Base-by-base conservation (phyloP, 2,113 vertebrate species). In the Dasypus novemcinctus region DNA sequence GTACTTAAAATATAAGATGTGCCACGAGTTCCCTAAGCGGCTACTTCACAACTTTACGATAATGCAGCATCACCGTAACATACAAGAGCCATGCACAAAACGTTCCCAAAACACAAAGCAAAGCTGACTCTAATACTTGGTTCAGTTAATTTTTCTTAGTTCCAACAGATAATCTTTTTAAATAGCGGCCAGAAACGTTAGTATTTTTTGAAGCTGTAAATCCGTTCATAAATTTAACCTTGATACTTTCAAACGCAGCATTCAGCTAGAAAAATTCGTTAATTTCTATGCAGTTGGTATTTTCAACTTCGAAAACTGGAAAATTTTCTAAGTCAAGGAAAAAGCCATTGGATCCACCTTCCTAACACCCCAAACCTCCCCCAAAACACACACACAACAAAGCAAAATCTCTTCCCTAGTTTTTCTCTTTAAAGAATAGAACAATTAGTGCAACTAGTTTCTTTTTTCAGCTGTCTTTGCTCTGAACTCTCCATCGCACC, bases 281-380 rank as follows among this genome's bases (percentile, higher is more conserved):
- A 75, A 80, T 41, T 90, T 93, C 80, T 84, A 78, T 21, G 36
- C 52, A 52, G 78, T 15, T 81, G 59, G 43, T 27, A 57, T 90
- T 92, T 93, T 93, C 41, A 84, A 94, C 76, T 85, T 31, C 36
- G 54, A 95, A 87, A 54, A 46, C 20, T 66, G 80, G 66, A n/a
- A 74, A 92, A 85, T 90, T 68, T 68, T 82, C 52, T 36, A 75
- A 92, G 33, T 38, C 7, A 29, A 46, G 20, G 36, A 29, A 88
- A 90, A 90, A 78, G 11, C 20, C 76, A 90, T 3, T 46, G 29
- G n/a, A 59, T 88, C 61, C 33, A 57, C 38, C 33, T 12, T 23
- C 21, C 21, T 61, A 46, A 76, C 5, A 9, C 1, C 4, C 17
- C n/a, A n/a, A n/a, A n/a, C 2, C 27, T 27, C 5, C 13, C 10